These are phyloP conservation scores for Portevinia maculata DNA, from an alignment of 2,888 invertebrate species.

Conservation along the genomic window DNA sequence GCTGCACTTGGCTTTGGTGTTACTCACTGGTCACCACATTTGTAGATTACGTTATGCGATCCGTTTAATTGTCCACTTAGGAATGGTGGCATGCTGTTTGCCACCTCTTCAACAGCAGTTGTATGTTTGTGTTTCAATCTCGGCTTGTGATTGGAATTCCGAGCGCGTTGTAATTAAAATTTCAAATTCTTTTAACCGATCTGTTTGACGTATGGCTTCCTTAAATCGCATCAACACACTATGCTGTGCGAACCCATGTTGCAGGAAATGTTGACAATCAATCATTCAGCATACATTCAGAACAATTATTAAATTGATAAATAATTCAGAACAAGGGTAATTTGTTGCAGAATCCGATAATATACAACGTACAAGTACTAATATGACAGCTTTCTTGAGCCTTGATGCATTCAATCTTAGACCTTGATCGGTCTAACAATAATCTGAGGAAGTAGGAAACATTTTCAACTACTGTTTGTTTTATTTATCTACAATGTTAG, in stretches of 20 bases:
- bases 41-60: constrained; percentile 29
- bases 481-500: neutral
- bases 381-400: constrained; percentile 31
- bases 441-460: constrained; percentile 35
- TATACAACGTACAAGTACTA: neutral
- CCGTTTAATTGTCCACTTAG: constrained; percentile 51
- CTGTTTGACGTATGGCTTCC: constrained; percentile 41
- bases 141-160: constrained; percentile 47
- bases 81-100: constrained; percentile 13
- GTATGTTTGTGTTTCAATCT: constrained; percentile 3
- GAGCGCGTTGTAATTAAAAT: constrained; percentile 55
- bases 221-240: constrained; percentile 33
- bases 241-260: constrained; percentile 1
- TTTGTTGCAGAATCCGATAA: constrained; percentile 39
- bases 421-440: constrained; percentile 12
- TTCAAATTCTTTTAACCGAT: constrained; percentile 30
- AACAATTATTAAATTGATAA: constrained; percentile 37
- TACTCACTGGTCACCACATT: constrained; percentile 42
- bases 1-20: constrained; percentile 70
- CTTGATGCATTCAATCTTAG: constrained; percentile 23
- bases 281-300: constrained; percentile 31
- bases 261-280: constrained; percentile 50
- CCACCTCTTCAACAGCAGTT: constrained; percentile 5
- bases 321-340: constrained; percentile 46
- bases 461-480: neutral